Evolutionary conservation across 1,140 invertebrate genomes (phyloP).

Genomic region (Trachymyrmex cornetzi): DNA sequence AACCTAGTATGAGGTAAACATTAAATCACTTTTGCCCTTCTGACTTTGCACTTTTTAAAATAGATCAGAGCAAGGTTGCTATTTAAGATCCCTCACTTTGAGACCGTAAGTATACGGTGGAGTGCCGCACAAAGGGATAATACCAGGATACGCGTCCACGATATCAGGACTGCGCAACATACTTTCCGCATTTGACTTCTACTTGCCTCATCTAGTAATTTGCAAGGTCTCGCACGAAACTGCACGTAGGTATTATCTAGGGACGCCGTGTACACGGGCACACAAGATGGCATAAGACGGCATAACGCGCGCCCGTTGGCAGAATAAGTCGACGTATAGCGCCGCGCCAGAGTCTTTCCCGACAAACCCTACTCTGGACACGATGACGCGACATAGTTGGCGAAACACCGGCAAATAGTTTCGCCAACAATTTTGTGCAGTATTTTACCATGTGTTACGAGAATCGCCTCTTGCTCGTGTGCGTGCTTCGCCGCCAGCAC

Average conservation of each 20-base stretch:
- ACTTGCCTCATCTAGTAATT: slow-evolving; percentile 47
- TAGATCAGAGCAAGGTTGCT: background rate
- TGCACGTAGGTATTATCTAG: background rate
- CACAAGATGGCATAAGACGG: slow-evolving; percentile 20
- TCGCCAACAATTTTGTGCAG: slow-evolving; percentile 77
- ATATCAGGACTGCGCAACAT: slow-evolving; percentile 31
- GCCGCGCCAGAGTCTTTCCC: background rate
- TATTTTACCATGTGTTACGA: slow-evolving; percentile 62
- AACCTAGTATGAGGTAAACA: slow-evolving; percentile 29
- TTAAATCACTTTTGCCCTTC: slow-evolving; percentile 15
- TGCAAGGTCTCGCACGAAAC: slow-evolving; percentile 50
- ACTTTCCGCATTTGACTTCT: slow-evolving; percentile 55
- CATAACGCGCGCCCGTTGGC: slow-evolving; percentile 38
- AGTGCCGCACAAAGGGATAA: slow-evolving; percentile 31
- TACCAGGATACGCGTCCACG: slow-evolving; percentile 48
- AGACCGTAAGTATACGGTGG: slow-evolving; percentile 37
- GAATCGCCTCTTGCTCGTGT: slow-evolving; percentile 29
- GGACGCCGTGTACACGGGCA: background rate
- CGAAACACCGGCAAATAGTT: slow-evolving; percentile 78
- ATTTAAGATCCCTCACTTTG: slow-evolving; percentile 11
- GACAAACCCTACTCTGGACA: slow-evolving; percentile 28
- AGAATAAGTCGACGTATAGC: slow-evolving; percentile 61
- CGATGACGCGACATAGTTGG: slow-evolving; percentile 78
- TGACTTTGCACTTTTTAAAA: slow-evolving; percentile 47
- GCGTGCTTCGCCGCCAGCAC: background rate